Evolutionary conservation across 2,113 vertebrate species (phyloP).

Genomic region (Paradoxurus hermaphroditus): DNA sequence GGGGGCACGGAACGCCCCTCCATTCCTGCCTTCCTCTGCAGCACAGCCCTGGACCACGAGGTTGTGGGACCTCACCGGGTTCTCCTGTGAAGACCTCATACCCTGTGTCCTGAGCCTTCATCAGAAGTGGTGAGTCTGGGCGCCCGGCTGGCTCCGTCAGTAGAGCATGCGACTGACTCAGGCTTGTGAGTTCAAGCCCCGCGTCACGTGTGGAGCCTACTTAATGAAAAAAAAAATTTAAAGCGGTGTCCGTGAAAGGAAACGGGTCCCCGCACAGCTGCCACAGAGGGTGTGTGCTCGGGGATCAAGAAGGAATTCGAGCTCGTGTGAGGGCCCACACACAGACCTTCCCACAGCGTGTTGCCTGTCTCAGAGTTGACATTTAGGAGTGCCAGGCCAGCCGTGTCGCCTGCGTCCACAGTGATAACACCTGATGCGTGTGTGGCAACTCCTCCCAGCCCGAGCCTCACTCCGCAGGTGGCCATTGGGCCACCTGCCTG

Average conservation of each 20-base stretch:
- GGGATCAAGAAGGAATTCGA: accelerated
- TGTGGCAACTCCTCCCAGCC: background rate
- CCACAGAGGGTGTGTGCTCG: no score
- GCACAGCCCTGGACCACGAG: conserved; percentile 91
- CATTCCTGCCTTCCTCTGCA: conserved; percentile 71
- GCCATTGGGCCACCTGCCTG: background rate
- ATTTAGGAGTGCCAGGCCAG: background rate
- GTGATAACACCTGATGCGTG: background rate
- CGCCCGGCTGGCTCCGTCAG: no score
- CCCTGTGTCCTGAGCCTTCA: conserved; percentile 86
- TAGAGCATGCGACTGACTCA: no score
- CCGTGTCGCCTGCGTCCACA: background rate
- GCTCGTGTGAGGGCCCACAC: background rate
- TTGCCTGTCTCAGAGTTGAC: background rate
- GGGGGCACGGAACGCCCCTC: accelerated
- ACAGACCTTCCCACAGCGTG: background rate
- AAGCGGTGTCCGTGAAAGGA: background rate
- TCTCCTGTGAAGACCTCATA: conserved; percentile 89
- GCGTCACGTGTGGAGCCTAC: no score
- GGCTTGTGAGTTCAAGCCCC: no score
- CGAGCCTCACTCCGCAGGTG: background rate
- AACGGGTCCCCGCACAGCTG: background rate
- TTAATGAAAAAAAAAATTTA: no score
- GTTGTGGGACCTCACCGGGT: conserved; percentile 91
- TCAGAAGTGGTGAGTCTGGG: conserved; percentile 85